Percentiles rank a stretch among this genome's conserved stretches.
These are phyloP conservation scores for Crematogaster levior DNA, from an alignment of 2,888 invertebrate species.

Conservation along the genomic window DNA sequence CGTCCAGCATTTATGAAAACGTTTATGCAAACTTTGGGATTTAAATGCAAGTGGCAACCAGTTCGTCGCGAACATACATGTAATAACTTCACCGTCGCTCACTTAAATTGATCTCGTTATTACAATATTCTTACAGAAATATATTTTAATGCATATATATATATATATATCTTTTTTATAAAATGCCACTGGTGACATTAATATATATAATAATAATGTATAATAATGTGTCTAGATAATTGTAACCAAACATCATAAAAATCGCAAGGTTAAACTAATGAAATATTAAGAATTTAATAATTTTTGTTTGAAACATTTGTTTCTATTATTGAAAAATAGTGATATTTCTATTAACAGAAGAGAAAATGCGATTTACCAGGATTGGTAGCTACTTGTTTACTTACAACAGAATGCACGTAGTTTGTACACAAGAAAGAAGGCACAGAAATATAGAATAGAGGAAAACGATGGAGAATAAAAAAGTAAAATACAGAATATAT, in stretches of 20 bases:
- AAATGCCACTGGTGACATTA: not conserved
- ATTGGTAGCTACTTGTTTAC: constrained; percentile 9
- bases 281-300: constrained; percentile 7
- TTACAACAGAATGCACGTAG: constrained; percentile 16
- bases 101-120: constrained; percentile 21
- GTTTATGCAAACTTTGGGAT: constrained; percentile 40
- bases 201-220: not conserved
- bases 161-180: not conserved
- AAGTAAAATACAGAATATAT: constrained; percentile 19
- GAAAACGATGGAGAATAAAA: constrained; percentile 9
- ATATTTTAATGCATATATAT: not conserved
- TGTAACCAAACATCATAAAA: not conserved
- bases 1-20: constrained; percentile 34
- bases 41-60: constrained; percentile 20
- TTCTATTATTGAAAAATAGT: constrained; percentile 11
- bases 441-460: constrained; percentile 9
- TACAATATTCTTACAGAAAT: constrained; percentile 5
- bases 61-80: not conserved
- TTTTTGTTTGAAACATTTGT: not conserved
- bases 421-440: constrained; percentile 27
- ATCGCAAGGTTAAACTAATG: not conserved
- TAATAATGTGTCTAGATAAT: not conserved
- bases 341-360: constrained; percentile 2
- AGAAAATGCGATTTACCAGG: not conserved
- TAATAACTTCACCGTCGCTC: constrained; percentile 9